These are phyloP conservation scores for Lathamus discolor DNA, from an alignment of 2,113 vertebrate species.

Conservation along the genomic window DNA sequence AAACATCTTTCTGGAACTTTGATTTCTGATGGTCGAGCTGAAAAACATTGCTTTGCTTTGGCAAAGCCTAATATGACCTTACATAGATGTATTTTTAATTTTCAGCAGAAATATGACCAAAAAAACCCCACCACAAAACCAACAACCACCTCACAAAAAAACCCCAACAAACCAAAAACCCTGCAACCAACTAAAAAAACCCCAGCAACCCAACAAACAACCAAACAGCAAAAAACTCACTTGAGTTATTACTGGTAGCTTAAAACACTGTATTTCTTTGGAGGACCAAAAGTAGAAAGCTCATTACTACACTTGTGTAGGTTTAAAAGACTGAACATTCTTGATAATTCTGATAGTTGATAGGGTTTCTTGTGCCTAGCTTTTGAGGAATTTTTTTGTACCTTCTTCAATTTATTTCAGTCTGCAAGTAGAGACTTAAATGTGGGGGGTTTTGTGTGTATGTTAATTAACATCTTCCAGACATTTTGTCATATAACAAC, in stretches of 20 bases:
- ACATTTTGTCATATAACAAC: not conserved
- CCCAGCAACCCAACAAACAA: too few relatives aligned
- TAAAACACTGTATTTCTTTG: not conserved
- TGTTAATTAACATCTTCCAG: not conserved
- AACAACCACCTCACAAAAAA: not conserved
- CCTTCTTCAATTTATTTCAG: not conserved
- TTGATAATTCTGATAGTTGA: not conserved
- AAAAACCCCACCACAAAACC: not conserved
- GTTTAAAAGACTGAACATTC: not conserved
- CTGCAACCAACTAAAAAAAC: too few relatives aligned
- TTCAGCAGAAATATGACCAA: not conserved
- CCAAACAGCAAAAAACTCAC: not conserved
- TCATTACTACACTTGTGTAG: not conserved
- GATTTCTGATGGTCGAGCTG: not conserved
- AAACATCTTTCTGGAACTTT: not conserved
- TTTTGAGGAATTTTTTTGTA: not conserved
- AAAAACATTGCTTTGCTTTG: not conserved
- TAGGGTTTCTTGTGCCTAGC: not conserved
- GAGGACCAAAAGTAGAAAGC: not conserved
- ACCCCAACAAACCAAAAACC: too few relatives aligned
- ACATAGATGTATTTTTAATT: not conserved
- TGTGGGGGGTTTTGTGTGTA: not conserved
- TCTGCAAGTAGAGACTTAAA: not conserved
- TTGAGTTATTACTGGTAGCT: not conserved
- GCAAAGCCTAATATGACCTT: not conserved